A percentile compares a stretch with the other conserved stretches of the same genome.
These are phyloP conservation scores for Tricholauxania praeusta DNA, from an alignment of 2,888 invertebrate genomes.

Conservation along the genomic window DNA sequence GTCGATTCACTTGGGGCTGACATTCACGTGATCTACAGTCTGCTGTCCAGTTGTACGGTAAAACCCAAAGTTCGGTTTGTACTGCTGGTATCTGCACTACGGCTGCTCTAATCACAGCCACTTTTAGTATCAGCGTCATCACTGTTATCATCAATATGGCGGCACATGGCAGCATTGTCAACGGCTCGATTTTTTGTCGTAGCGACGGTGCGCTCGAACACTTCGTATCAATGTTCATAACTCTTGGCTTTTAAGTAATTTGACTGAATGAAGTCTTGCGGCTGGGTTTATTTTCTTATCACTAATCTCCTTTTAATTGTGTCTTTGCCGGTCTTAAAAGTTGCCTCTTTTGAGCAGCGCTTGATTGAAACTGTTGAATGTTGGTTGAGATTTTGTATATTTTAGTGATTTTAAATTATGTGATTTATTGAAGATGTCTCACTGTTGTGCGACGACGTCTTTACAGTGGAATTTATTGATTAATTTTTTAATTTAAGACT, in stretches of 20 bases:
- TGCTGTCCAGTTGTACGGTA: constrained; percentile 45
- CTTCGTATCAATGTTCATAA: not conserved
- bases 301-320: not conserved
- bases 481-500: too few species aligned
- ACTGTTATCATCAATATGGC: not conserved
- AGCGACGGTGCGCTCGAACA: not conserved
- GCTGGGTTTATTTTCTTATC: not conserved
- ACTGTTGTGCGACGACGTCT: not conserved
- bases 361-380: constrained; percentile 20
- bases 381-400: constrained; percentile 10
- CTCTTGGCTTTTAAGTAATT: not conserved
- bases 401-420: constrained; percentile 12
- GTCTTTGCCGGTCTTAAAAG: not conserved
- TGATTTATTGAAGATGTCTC: not conserved
- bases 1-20: constrained; percentile 49
- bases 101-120: not conserved
- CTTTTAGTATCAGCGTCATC: not conserved
- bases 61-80: constrained; percentile 34
- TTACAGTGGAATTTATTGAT: not conserved
- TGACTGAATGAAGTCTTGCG: not conserved
- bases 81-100: constrained; percentile 5
- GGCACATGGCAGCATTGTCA: not conserved
- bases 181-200: not conserved
- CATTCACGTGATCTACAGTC: constrained; percentile 51
- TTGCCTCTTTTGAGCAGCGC: constrained; percentile 16